Base-by-base conservation (phyloP, 2,113 vertebrate species). In the Anoura caudifer region DNA sequence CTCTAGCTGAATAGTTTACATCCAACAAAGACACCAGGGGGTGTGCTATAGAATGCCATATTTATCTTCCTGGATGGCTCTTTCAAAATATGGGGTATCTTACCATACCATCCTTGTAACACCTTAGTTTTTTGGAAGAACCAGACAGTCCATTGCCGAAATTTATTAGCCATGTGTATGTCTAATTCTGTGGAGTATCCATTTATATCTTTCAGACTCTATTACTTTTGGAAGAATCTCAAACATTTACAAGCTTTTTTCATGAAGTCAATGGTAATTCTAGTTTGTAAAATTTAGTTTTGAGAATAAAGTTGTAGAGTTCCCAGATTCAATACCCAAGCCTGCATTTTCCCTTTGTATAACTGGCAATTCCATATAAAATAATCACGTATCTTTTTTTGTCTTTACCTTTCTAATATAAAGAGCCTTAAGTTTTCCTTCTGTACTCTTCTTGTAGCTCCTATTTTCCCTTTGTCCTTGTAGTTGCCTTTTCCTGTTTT, bases 231-330 rank as follows among this genome's bases (percentile, higher is more conserved):
- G 38, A 96, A 19, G 56, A 86, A 77, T 24, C 88, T 77, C 20
- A 94, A 67, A 70, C 10, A 79, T 73, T 91, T 90, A 45, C 36
- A 47, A 94, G 41, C n/a, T 76, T 63, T 93, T 79, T 61, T 81
- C 22, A 10, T 79, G 67, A 91, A 77, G 22, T 88, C 26, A 91
- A 77, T n/a, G 28, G 38, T 84, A 72, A 88, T 85, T 86, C 59
- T 86, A 41, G 6, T 75, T 79, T 72, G 6, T 83, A 31, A 86
- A 94, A 81, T 79, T 93, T 90, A 59, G 10, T 80, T 91, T 93
- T 92, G 45, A 96, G 92, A 95, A 70, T 84, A 63, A 95, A 91
- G 26, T 83, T 36, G 26, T 89, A 15, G 5, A 69, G 11, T 95
- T 75, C 31, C 33, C 56, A 10, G 11, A 73, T 91, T 88, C 85